Evolutionary conservation across 2,888 invertebrate species (phyloP).

Genomic region (Oxystoma pomonae): DNA sequence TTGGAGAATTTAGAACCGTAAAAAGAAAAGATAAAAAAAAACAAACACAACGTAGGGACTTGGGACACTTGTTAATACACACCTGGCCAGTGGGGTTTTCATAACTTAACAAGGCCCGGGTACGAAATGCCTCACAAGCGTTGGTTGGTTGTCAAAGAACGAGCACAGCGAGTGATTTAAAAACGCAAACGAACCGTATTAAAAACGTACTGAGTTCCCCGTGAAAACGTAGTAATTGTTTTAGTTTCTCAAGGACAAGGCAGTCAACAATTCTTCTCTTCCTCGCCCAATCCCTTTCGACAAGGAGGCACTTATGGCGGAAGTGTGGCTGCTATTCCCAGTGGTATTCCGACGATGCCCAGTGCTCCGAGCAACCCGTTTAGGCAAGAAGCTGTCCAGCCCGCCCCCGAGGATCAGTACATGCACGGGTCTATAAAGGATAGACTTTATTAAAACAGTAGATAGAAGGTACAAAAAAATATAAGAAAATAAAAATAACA

Average conservation of each 20-base stretch:
- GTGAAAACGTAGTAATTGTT: too few species aligned
- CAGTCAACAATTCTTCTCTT: constrained; percentile 12
- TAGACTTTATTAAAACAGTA: constrained; percentile 44
- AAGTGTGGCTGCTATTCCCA: constrained; percentile 27
- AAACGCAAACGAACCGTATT: too few species aligned
- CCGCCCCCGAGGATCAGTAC: constrained; percentile 57
- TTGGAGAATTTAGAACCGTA: too few species aligned
- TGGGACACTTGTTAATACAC: too few species aligned
- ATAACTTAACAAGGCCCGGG: too few species aligned
- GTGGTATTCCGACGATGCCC: constrained; percentile 19
- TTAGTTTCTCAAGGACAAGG: constrained; percentile 1
- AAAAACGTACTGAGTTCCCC: too few species aligned
- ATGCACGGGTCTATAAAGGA: constrained; percentile 52
- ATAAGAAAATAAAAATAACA: not conserved
- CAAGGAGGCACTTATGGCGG: constrained; percentile 1
- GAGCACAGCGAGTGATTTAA: too few species aligned
- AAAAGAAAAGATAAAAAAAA: too few species aligned
- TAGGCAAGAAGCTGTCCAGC: constrained; percentile 56
- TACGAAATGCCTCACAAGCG: too few species aligned
- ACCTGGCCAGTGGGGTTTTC: too few species aligned
- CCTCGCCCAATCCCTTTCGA: constrained; percentile 16
- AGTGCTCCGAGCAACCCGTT: constrained; percentile 41
- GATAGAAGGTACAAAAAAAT: not conserved
- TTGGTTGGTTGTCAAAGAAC: too few species aligned
- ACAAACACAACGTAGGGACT: too few species aligned